Base-by-base conservation (phyloP, 2,113 vertebrate species). In the Rostratula benghalensis region DNA sequence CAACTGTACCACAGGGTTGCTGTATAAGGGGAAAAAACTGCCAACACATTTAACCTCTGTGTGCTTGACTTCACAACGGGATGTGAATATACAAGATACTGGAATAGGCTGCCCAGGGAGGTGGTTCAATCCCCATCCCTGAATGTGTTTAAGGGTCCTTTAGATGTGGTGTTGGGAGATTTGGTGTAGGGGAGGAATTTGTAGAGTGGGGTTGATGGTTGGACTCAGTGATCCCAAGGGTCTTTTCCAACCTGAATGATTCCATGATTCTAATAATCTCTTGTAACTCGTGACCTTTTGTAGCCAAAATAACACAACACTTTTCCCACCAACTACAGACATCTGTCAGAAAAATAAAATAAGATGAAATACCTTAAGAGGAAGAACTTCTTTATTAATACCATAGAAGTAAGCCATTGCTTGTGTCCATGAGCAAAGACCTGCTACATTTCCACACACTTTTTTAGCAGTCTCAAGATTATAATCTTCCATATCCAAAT, bases 331-430 rank as follows among this genome's bases (percentile, higher is more conserved):
- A n/a, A 22, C 28, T 31, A 31, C 9, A 86, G 24, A 46, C 1
- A 78, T 31, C 39, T 13, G 65, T 73, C 39, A 87, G 51, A 89
- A 53, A 65, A 61, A 53, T 6, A 54, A 79, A 89, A 50, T 22
- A 46, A n/a, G 54, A 81, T 3, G 3, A 87, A 82, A 69, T 94
- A 99, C 98, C 98, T 99, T 99, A 51, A 99, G 97, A n/a, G 98
- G 98, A 91, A 99, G 98, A 67, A 98, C 98, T 95, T 98, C 98
- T 95, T 98, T 99, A 96, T 99, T 99, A 95, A 99, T 98, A 82
- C 97, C n/a, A 12, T 98, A 98, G 96, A 99, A 99, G 90, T 98
- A 98, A 54, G 88, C 98, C 98, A 99, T 99, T 81, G 98, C 98
- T 95, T 98, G 97, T 19, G 98, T 99, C 98, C 98, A 99, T 63